Percentiles rank a stretch among this genome's conserved stretches.
phyloP scores from a whole-genome alignment of 2,888 invertebrate genomes.

The Scelioninae gen. 2 region DNA sequence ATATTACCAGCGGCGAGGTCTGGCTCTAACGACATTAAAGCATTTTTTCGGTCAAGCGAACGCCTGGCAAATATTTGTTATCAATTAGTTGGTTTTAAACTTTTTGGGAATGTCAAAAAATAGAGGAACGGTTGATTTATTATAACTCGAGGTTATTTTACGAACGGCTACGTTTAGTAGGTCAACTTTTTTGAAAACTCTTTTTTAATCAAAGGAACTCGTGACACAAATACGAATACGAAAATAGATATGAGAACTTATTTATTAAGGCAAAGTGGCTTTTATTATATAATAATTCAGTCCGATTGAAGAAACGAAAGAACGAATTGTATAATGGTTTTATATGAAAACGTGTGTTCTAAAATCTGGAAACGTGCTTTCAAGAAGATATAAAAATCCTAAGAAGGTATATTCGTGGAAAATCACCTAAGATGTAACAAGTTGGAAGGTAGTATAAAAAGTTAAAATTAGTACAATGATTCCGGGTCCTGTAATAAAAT shows the following conservation, averaged over 20 bases:
- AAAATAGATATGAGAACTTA: constrained; percentile 24
- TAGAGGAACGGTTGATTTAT: constrained; percentile 9
- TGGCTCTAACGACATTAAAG: no score
- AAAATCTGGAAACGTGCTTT: constrained; percentile 34
- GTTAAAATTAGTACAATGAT: constrained; percentile 45
- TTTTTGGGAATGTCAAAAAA: no score
- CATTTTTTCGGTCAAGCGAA: no score
- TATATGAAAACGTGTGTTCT: constrained; percentile 26
- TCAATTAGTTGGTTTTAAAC: no score
- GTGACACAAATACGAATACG: constrained; percentile 30
- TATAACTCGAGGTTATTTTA: constrained; percentile 35
- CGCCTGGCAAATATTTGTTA: no score
- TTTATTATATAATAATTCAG: constrained; percentile 28
- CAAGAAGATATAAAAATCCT: constrained; percentile 45
- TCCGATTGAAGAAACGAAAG: constrained; percentile 16
- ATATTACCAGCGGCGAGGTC: no score
- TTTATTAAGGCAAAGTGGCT: constrained; percentile 17
- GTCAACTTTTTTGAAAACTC: constrained; percentile 30
- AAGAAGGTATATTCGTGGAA: constrained; percentile 39
- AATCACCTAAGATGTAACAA: constrained; percentile 45
- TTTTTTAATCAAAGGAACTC: constrained; percentile 22
- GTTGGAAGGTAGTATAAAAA: constrained; percentile 44
- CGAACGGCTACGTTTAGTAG: constrained; percentile 38
- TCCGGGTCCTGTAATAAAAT: constrained; percentile 42
- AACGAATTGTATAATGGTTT: constrained; percentile 26